phyloP scores from a whole-genome alignment of 2,888 invertebrate genomes.

The Hecatera dysodea region DNA sequence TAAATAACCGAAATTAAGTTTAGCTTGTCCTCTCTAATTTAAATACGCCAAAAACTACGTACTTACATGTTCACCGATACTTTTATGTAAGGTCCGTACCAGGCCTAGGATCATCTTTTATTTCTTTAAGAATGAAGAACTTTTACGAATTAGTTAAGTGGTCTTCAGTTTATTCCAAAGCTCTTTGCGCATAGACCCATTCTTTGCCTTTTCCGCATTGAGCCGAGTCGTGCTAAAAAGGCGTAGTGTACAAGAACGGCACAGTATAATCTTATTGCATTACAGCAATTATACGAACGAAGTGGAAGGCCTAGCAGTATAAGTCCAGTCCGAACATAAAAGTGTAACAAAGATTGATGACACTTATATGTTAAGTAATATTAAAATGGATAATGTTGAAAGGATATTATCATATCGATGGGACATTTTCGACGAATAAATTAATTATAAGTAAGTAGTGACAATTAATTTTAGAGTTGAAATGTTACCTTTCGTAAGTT shows the following conservation, averaged over 20 bases:
- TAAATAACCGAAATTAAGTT: neutral
- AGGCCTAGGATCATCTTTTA: too few species aligned
- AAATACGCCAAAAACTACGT: too few species aligned
- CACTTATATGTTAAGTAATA: conserved; percentile 22
- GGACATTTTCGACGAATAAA: neutral
- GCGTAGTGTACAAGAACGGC: conserved; percentile 7
- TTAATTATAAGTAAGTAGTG: too few species aligned
- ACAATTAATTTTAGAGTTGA: conserved; percentile 10
- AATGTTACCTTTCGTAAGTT: neutral
- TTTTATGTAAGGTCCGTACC: too few species aligned
- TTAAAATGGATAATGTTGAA: conserved; percentile 16
- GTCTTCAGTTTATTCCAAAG: neutral
- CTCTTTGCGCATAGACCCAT: conserved; percentile 3
- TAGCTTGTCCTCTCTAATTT: neutral
- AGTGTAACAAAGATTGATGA: conserved; percentile 31
- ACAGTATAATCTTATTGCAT: conserved; percentile 33
- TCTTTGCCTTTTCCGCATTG: conserved; percentile 15
- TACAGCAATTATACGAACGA: conserved; percentile 31
- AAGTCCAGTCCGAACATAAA: conserved; percentile 16
- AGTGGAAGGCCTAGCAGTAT: conserved; percentile 24
- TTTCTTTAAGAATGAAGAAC: too few species aligned
- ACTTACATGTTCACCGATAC: too few species aligned
- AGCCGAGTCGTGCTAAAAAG: neutral
- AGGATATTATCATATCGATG: conserved; percentile 12
- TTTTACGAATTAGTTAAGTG: conserved; percentile 12